Percentiles rank a stretch among this genome's conserved stretches.
phyloP scores from a whole-genome alignment of 2,113 vertebrate species.

The Chrysemys picta region DNA sequence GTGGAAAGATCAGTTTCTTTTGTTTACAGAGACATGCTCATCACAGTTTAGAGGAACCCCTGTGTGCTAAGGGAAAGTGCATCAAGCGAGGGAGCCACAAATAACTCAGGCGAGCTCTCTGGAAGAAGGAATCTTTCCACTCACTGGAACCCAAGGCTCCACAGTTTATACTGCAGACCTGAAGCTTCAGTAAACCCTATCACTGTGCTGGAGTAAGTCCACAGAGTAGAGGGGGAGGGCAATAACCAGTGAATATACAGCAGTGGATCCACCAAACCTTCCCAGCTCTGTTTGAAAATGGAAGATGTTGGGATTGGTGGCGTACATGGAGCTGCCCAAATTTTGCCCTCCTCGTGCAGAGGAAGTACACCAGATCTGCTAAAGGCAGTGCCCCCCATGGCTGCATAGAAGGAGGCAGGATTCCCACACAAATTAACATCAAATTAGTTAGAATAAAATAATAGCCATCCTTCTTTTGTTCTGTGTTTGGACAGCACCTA shows the following conservation, averaged over 20 bases:
- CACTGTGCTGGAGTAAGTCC: neutral
- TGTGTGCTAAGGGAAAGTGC: neutral
- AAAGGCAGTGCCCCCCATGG: neutral
- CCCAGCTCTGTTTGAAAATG: neutral
- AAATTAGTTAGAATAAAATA: neutral
- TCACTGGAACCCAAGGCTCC: neutral
- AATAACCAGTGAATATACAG: neutral
- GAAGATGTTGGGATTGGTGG: neutral
- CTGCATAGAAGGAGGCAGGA: neutral
- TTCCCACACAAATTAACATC: neutral
- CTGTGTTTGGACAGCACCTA: neutral
- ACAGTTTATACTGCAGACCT: neutral
- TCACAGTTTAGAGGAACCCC: neutral
- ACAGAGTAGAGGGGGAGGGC: neutral
- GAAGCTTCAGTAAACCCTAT: neutral
- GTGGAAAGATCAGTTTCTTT: neutral
- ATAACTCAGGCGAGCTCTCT: neutral
- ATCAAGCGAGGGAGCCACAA: accelerated
- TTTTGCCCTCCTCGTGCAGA: neutral
- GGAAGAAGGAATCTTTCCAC: neutral
- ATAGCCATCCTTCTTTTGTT: neutral
- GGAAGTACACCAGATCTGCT: neutral
- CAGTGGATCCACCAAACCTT: neutral
- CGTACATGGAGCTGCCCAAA: neutral
- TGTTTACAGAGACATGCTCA: neutral